Conservation (phyloP, 2,888 invertebrate genomes). For the Lutraria lutraria region DNA sequence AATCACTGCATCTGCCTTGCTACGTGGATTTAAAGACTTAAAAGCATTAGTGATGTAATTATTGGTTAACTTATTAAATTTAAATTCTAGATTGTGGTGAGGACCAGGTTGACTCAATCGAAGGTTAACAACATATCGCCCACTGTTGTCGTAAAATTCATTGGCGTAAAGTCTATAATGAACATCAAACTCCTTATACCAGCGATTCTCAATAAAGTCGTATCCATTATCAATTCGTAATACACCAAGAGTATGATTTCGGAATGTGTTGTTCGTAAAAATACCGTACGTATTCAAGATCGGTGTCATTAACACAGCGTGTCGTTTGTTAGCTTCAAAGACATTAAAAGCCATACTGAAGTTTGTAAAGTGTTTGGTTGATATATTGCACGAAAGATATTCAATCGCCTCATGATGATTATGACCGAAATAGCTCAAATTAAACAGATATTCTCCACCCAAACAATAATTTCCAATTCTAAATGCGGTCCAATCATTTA, state of each 20-base stretch:
- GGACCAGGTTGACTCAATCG: conserved; percentile 95
- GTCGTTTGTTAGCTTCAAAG: conserved; percentile 83
- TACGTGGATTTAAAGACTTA: conserved; percentile 93
- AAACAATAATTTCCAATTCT: conserved; percentile 96
- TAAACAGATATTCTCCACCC: conserved; percentile 90
- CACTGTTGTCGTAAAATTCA: conserved; percentile 95
- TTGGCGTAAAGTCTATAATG: conserved; percentile 88
- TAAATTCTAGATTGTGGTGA: conserved; percentile 93
- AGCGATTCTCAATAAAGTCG: conserved; percentile 83
- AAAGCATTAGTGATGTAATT: conserved; percentile 96
- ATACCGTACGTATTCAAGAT: conserved; percentile 85
- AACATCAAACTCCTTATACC: conserved; percentile 84
- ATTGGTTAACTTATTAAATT: conserved; percentile 94
- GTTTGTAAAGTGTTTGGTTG: conserved; percentile 79
- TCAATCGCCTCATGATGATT: conserved; percentile 93
- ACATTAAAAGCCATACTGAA: conserved; percentile 85
- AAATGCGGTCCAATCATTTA: conserved; percentile 95
- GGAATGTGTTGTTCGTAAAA: conserved; percentile 94
- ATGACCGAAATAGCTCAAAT: conserved; percentile 95
- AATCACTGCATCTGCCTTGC: conserved; percentile 96
- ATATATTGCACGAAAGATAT: conserved; percentile 93
- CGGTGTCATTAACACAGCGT: conserved; percentile 84
- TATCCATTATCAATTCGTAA: conserved; percentile 93
- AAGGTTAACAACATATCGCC: conserved; percentile 94
- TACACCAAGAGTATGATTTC: conserved; percentile 93